phyloP scores from a whole-genome alignment of 1,140 invertebrate genomes.

The Drosophila sproati region DNA sequence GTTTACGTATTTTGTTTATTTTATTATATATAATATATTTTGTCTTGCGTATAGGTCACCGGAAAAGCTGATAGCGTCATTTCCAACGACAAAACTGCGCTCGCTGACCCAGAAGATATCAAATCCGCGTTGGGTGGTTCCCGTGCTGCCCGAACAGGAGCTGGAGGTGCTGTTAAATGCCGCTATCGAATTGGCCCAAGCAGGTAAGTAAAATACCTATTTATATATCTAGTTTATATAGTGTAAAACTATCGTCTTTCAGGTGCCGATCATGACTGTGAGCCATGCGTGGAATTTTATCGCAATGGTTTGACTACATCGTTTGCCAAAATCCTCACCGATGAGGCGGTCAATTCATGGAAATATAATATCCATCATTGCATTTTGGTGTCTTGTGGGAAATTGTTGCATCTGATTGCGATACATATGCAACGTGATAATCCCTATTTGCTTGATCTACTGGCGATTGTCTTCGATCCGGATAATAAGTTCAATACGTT shows the following conservation, averaged over 20 bases:
- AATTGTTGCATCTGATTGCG: slow-evolving; percentile 96
- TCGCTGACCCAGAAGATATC: slow-evolving; percentile 97
- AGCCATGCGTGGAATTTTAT: slow-evolving; percentile 97
- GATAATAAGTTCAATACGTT: slow-evolving; percentile 98
- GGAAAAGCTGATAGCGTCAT: slow-evolving; percentile 85
- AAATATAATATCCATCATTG: slow-evolving; percentile 98
- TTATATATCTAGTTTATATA: background rate
- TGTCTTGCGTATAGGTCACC: slow-evolving; percentile 54
- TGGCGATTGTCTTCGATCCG: slow-evolving; percentile 97
- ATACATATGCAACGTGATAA: slow-evolving; percentile 96
- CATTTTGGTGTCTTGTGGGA: slow-evolving; percentile 96
- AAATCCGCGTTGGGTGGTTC: slow-evolving; percentile 97
- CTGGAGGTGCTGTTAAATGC: slow-evolving; percentile 96
- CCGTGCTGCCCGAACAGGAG: slow-evolving; percentile 97
- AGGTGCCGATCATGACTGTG: slow-evolving; percentile 95
- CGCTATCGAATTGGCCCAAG: slow-evolving; percentile 93
- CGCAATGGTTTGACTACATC: slow-evolving; percentile 97
- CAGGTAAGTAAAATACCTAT: slow-evolving; percentile 86
- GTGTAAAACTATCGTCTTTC: slow-evolving; percentile 36
- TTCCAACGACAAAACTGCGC: slow-evolving; percentile 94
- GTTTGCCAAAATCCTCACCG: slow-evolving; percentile 98
- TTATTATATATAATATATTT: background rate
- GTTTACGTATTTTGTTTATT: background rate
- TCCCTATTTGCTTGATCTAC: slow-evolving; percentile 95
- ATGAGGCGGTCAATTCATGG: slow-evolving; percentile 99